phyloP scores from a whole-genome alignment of 1,140 invertebrate species.

The Bombus impatiens region DNA sequence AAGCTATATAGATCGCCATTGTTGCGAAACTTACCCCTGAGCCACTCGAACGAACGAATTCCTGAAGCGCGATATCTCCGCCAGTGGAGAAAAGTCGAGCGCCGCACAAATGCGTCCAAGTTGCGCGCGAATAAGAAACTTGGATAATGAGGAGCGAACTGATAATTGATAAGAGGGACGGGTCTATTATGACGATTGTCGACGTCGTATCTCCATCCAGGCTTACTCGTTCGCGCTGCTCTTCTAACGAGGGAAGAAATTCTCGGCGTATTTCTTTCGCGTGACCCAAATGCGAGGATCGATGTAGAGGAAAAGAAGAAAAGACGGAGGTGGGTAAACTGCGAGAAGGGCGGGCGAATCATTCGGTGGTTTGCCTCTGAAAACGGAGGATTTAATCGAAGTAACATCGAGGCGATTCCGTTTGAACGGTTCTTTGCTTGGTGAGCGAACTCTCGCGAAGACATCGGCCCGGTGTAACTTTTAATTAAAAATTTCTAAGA shows the following conservation, averaged over 20 bases:
- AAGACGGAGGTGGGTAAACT: background rate
- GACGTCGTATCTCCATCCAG: background rate
- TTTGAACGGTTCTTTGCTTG: constrained; percentile 9
- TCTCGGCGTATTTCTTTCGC: constrained; percentile 16
- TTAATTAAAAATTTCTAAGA: constrained; percentile 59
- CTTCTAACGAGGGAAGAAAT: constrained; percentile 11
- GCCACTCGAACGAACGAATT: constrained; percentile 53
- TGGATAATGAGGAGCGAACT: constrained; percentile 44
- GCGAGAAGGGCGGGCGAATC: background rate
- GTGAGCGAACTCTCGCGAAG: constrained; percentile 23
- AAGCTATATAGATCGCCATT: constrained; percentile 69
- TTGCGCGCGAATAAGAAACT: constrained; percentile 25
- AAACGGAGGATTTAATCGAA: constrained; percentile 38
- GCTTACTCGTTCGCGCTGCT: background rate
- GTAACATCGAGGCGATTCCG: constrained; percentile 35
- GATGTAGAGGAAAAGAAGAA: background rate
- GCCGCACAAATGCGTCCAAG: background rate
- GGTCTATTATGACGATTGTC: constrained; percentile 25
- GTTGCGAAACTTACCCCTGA: constrained; percentile 51
- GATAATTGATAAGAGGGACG: constrained; percentile 35
- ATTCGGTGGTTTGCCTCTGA: constrained; percentile 37
- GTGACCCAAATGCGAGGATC: constrained; percentile 42
- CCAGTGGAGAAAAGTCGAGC: background rate
- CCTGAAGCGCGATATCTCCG: background rate
- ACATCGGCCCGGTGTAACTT: constrained; percentile 42